Percentiles rank a stretch among this genome's conserved stretches.
These are phyloP conservation scores for Scaeva pyrastri DNA, from an alignment of 2,888 invertebrate genomes.

Conservation along the genomic window DNA sequence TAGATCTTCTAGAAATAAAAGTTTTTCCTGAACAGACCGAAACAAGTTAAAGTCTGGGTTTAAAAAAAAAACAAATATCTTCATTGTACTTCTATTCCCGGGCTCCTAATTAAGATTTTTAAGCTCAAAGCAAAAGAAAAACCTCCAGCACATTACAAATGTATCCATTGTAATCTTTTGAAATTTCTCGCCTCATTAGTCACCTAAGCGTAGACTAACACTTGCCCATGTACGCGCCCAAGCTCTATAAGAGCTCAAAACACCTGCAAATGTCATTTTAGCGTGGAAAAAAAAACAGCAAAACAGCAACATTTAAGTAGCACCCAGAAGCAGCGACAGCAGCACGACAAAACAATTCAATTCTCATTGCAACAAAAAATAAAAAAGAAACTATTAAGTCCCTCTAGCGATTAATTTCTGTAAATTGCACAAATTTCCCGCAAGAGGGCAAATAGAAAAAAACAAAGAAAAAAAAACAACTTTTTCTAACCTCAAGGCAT, in stretches of 20 bases:
- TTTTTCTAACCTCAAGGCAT: conserved; percentile 59
- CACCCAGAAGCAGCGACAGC: neutral
- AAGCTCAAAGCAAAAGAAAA: neutral
- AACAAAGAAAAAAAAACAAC: conserved; percentile 15
- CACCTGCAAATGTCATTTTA: conserved; percentile 69
- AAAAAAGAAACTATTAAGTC: neutral
- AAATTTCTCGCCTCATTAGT: conserved; percentile 71
- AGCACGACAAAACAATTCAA: conserved; percentile 49
- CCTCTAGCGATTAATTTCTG: conserved; percentile 40
- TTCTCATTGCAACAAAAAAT: conserved; percentile 3
- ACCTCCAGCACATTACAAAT: conserved; percentile 32
- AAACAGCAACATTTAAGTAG: neutral
- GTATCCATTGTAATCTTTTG: conserved; percentile 53
- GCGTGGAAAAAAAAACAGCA: neutral
- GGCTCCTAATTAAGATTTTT: conserved; percentile 60
- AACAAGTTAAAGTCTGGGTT: neutral
- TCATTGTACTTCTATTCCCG: neutral
- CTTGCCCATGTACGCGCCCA: conserved; percentile 42
- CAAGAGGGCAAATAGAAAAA: conserved; percentile 11
- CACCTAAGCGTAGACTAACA: conserved; percentile 47
- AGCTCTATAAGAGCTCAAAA: conserved; percentile 48
- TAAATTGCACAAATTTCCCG: conserved; percentile 50
- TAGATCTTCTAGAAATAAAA: too few species aligned
- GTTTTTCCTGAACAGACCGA: too few species aligned
- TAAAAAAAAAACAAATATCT: too few species aligned